Percentiles rank a stretch among this genome's conserved stretches.
phyloP scores from a whole-genome alignment of 2,888 invertebrate species.

The Pelosia muscerda region DNA sequence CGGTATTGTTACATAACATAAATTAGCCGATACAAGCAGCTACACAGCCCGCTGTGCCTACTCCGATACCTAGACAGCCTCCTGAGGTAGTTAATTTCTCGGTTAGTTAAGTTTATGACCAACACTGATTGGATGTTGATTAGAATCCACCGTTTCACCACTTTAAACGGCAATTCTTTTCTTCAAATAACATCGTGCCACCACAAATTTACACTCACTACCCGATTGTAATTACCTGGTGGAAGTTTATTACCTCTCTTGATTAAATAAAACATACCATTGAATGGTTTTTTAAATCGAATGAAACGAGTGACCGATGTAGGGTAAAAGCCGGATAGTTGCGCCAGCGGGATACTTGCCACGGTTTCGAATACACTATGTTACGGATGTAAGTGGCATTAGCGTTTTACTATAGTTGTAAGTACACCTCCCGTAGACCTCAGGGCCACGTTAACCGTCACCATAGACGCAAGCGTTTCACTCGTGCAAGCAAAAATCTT shows the following conservation, averaged over 20 bases:
- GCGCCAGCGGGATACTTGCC: too few species aligned
- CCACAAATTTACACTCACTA: conserved; percentile 84
- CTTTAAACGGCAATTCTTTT: conserved; percentile 80
- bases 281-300: conserved; percentile 64
- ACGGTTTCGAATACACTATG: too few species aligned
- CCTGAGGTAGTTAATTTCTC: conserved; percentile 80
- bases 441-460: too few species aligned
- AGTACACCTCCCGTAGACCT: too few species aligned
- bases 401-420: too few species aligned
- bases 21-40: conserved; percentile 17
- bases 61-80: conserved; percentile 53
- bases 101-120: conserved; percentile 85
- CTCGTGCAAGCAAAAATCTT: too few species aligned
- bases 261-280: conserved; percentile 82
- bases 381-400: too few species aligned
- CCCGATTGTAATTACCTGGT: conserved; percentile 78
- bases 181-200: conserved; percentile 77
- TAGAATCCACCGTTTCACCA: conserved; percentile 79
- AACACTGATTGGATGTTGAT: conserved; percentile 85
- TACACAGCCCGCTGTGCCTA: conserved; percentile 22
- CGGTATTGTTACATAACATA: conserved; percentile 17
- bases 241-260: conserved; percentile 74
- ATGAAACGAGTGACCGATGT: conserved; percentile 36
- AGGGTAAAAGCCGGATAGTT: too few species aligned
- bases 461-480: too few species aligned